Conservation (phyloP, 2,888 invertebrate genomes). For the Nomada ferruginata region DNA sequence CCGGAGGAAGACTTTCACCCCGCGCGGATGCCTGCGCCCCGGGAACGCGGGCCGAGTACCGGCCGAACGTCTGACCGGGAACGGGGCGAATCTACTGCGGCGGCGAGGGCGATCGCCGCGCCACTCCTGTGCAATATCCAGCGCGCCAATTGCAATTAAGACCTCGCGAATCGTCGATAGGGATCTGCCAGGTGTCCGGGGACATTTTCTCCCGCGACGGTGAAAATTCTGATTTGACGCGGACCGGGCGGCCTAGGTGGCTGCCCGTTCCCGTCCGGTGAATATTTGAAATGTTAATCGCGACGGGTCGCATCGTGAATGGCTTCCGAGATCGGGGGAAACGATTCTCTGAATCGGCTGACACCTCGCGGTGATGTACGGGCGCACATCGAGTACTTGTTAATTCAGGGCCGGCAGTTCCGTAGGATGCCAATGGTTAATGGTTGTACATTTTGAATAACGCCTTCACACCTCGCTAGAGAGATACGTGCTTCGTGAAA, state of each 20-base stretch:
- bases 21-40: not conserved
- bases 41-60: not conserved
- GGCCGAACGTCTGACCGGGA: constrained; percentile 26
- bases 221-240: constrained; percentile 16
- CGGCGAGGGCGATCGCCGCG: not conserved
- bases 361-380: constrained; percentile 80
- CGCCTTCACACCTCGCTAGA: constrained; percentile 74
- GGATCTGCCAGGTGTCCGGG: constrained; percentile 2
- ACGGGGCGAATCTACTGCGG: constrained; percentile 22
- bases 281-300: constrained; percentile 72
- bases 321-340: constrained; percentile 78
- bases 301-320: constrained; percentile 73
- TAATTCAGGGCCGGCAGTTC: constrained; percentile 81
- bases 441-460: constrained; percentile 81
- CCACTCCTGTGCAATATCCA: not conserved
- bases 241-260: constrained; percentile 32
- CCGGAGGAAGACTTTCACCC: not conserved
- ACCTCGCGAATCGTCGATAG: constrained; percentile 9
- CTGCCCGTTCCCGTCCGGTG: constrained; percentile 53
- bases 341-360: constrained; percentile 81
- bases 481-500: constrained; percentile 62
- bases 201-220: constrained; percentile 6
- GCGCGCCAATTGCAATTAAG: constrained; percentile 19
- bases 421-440: constrained; percentile 78
- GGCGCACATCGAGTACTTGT: constrained; percentile 80